Conservation (phyloP, 1,140 invertebrate species). For the Zaprionus inermis region DNA sequence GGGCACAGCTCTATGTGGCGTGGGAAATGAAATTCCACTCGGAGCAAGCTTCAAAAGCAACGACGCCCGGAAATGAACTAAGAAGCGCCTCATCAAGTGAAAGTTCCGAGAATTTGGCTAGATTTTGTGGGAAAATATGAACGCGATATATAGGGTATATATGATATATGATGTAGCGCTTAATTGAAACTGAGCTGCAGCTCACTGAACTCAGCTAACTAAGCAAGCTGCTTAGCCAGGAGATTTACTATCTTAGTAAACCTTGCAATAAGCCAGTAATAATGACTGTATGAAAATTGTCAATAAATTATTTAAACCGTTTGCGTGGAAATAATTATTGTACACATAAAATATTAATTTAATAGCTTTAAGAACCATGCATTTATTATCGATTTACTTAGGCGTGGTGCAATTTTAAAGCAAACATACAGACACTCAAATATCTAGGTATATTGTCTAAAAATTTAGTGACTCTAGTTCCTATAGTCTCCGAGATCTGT, state of each 20-base stretch:
- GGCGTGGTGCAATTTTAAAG: neutral
- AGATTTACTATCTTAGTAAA: no score
- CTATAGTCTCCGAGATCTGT: neutral
- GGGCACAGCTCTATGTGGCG: neutral
- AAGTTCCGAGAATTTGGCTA: neutral
- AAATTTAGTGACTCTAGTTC: neutral
- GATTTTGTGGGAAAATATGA: neutral
- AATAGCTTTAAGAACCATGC: no score
- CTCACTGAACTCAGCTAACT: neutral
- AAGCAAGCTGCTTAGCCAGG: no score
- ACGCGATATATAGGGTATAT: neutral
- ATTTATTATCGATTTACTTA: neutral
- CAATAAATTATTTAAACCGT: no score
- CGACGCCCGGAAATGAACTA: neutral
- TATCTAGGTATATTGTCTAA: no score
- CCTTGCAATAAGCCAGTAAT: no score
- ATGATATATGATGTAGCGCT: neutral
- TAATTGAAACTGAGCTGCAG: neutral
- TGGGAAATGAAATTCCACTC: conserved; percentile 1
- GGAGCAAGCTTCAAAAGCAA: neutral
- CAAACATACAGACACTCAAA: no score
- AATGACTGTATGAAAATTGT: no score
- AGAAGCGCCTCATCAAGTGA: neutral
- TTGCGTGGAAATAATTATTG: no score
- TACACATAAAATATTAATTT: no score